phyloP scores from a whole-genome alignment of 2,797 vertebrate species.

The Crax fasciolata region DNA sequence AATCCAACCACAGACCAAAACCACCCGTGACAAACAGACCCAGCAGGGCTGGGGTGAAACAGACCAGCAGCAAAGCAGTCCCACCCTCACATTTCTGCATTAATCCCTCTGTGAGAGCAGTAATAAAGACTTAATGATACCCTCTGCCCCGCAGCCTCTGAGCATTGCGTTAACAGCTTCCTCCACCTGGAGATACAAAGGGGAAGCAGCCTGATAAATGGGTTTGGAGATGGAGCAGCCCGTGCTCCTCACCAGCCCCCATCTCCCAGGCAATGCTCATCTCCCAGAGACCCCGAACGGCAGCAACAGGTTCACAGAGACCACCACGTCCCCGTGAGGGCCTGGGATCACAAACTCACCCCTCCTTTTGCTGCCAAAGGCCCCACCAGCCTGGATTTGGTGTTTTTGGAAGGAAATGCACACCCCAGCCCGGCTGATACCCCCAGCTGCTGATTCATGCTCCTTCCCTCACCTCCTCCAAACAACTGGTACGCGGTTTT shows the following conservation, averaged over 20 bases:
- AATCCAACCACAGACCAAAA: neutral
- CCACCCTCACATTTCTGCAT: accelerated
- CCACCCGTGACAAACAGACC: too few relatives aligned
- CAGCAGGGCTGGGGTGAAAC: neutral
- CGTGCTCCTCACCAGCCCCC: neutral
- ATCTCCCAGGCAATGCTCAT: neutral
- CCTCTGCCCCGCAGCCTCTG: neutral
- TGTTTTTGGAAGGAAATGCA: neutral
- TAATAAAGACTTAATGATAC: neutral
- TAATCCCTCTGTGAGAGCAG: neutral
- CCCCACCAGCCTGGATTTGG: neutral
- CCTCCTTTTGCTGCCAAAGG: neutral
- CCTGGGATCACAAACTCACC: accelerated
- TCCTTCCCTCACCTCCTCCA: neutral
- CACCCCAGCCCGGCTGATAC: neutral
- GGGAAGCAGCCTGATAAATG: neutral
- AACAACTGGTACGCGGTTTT: neutral
- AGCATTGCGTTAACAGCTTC: neutral
- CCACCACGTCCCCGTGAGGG: too few relatives aligned
- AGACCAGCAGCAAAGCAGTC: too few relatives aligned
- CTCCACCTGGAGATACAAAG: neutral
- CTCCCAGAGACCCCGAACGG: neutral
- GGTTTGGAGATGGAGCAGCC: neutral
- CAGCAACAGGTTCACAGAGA: neutral
- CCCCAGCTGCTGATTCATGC: neutral